phyloP scores from a whole-genome alignment of 2,888 invertebrate genomes.

The Pyrrhosoma nymphula region DNA sequence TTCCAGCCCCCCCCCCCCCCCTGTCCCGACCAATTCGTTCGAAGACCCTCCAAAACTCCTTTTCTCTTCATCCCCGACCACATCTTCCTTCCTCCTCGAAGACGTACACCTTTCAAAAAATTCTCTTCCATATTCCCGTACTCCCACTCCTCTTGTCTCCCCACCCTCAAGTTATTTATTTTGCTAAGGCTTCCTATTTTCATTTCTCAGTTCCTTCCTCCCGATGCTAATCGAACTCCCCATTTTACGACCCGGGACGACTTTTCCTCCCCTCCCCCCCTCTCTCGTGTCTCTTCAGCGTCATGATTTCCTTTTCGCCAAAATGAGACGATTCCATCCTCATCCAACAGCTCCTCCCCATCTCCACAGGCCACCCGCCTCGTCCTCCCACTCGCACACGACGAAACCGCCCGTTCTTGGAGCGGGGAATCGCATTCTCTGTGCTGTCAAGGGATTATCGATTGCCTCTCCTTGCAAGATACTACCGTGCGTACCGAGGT shows the following conservation, averaged over 20 bases:
- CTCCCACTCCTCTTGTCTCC: neutral
- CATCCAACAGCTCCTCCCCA: neutral
- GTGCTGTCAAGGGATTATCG: neutral
- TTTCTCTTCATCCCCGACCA: neutral
- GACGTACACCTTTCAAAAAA: neutral
- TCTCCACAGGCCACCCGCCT: neutral
- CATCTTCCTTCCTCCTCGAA: neutral
- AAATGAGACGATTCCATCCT: neutral
- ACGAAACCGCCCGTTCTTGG: neutral
- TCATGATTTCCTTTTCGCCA: constrained; percentile 1
- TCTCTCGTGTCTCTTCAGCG: neutral
- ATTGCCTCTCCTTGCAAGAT: neutral
- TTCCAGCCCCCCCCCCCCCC: neutral
- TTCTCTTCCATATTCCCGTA: neutral
- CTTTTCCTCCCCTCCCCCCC: neutral
- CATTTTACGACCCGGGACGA: neutral
- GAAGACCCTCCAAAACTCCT: neutral
- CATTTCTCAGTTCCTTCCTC: constrained; percentile 22
- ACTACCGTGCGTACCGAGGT: neutral
- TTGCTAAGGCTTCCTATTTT: constrained; percentile 27
- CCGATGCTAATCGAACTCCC: neutral
- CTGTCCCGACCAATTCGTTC: too few relatives aligned
- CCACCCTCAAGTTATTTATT: neutral
- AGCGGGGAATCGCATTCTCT: neutral
- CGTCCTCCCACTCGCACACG: too few relatives aligned